These are phyloP conservation scores for Lytechinus variegatus DNA, from an alignment of 35 echinoderm and acorn worm species.

Conservation along the genomic window DNA sequence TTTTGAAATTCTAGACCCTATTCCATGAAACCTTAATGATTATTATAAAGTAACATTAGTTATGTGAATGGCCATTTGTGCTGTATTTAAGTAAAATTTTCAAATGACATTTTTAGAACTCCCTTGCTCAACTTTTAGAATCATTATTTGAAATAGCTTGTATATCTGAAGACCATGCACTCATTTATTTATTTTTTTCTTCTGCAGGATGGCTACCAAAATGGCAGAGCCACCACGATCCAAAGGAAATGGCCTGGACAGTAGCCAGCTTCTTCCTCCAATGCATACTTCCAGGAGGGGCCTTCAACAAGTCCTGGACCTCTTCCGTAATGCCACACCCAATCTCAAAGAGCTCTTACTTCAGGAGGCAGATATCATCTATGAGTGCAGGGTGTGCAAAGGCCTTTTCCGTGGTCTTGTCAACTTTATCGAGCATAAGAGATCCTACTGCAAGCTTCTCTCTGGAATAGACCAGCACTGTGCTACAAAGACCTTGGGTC, in stretches of 20 bases:
- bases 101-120: background rate
- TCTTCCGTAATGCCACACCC: slow-evolving; percentile 75
- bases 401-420: slow-evolving; percentile 86
- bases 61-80: background rate
- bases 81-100: background rate
- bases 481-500: slow-evolving; percentile 43
- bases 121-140: background rate
- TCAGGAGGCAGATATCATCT: slow-evolving; percentile 90
- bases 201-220: slow-evolving; percentile 18
- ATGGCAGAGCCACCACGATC: slow-evolving; percentile 14
- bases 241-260: slow-evolving; percentile 46
- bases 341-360: slow-evolving; percentile 77
- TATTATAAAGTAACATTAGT: background rate
- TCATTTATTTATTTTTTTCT: background rate
- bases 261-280: slow-evolving; percentile 48
- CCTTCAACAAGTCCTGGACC: slow-evolving; percentile 69
- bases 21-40: no score
- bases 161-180: background rate
- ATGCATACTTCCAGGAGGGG: slow-evolving; percentile 59
- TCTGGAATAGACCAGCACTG: slow-evolving; percentile 44
- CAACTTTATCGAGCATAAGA: slow-evolving; percentile 97
- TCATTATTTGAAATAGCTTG: background rate
- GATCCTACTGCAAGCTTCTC: slow-evolving; percentile 74
- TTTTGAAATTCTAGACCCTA: no score
- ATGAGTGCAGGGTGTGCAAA: slow-evolving; percentile 85